Evolutionary conservation across 92 coral and sea anemone species (phyloP).

Genomic region (Pocillopora grandis): DNA sequence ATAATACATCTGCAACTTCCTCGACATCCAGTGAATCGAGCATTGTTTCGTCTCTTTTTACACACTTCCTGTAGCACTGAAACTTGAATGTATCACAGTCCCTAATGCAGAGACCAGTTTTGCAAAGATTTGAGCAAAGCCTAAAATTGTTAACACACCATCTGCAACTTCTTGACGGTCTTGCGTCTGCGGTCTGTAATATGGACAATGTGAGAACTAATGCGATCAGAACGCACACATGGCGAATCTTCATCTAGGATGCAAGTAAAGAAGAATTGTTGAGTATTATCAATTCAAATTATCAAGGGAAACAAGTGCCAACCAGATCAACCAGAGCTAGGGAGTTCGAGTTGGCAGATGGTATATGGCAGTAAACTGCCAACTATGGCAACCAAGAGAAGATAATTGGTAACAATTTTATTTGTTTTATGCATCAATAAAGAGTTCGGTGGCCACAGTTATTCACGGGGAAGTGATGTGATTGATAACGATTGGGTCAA

Average conservation of each 20-base stretch:
- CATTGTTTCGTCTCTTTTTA: neutral
- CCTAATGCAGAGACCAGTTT: neutral
- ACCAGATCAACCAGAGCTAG: too few relatives aligned
- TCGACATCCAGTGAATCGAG: neutral
- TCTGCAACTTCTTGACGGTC: neutral
- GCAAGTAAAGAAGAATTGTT: neutral
- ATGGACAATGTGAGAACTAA: neutral
- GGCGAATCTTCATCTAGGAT: slow-evolving; percentile 12
- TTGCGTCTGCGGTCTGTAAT: slow-evolving; percentile 13
- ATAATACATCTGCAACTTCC: neutral
- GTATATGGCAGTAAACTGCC: too few relatives aligned
- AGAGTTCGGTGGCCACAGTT: too few relatives aligned
- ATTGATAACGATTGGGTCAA: too few relatives aligned
- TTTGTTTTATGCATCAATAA: too few relatives aligned
- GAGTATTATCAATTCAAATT: neutral
- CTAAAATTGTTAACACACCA: neutral
- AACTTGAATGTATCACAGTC: neutral
- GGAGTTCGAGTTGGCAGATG: too few relatives aligned
- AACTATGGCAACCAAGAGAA: too few relatives aligned
- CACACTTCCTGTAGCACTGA: neutral
- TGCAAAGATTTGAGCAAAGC: neutral
- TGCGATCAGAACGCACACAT: neutral
- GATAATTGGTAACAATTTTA: too few relatives aligned
- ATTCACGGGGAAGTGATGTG: too few relatives aligned
- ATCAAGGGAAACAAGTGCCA: too few relatives aligned